These are phyloP conservation scores for Diabrotica balteata DNA, from an alignment of 2,888 invertebrate species.

Conservation along the genomic window DNA sequence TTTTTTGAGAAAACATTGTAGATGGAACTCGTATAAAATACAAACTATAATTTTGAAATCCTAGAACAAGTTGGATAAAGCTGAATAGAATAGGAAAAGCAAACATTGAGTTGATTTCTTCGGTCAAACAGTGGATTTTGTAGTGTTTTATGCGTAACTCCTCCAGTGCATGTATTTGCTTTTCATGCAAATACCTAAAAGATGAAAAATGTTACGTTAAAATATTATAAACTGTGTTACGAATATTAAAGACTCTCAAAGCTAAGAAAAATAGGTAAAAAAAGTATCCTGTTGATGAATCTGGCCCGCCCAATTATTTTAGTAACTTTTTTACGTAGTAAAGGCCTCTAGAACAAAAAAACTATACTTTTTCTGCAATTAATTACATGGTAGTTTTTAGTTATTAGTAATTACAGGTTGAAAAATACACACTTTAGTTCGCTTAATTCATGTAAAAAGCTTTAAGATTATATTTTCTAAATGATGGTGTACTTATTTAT, in stretches of 20 bases:
- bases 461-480: no score
- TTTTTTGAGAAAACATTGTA: constrained; percentile 17
- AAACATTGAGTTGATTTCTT: constrained; percentile 15
- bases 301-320: background rate
- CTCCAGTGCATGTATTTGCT: constrained; percentile 7
- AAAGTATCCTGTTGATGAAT: no score
- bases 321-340: background rate
- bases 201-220: background rate
- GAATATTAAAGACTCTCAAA: no score
- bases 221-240: background rate
- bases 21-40: constrained; percentile 24
- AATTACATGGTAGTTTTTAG: no score
- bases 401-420: no score
- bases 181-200: constrained; percentile 20
- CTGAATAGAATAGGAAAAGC: constrained; percentile 16
- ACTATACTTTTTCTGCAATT: no score
- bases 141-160: constrained; percentile 17
- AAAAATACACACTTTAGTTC: no score
- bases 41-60: constrained; percentile 22
- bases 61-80: constrained; percentile 22
- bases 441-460: no score
- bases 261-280: no score
- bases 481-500: no score
- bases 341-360: background rate
- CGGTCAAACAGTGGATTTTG: constrained; percentile 9